phyloP scores from a whole-genome alignment of 2,888 invertebrate genomes.

The Cryptophagus acutangulus region DNA sequence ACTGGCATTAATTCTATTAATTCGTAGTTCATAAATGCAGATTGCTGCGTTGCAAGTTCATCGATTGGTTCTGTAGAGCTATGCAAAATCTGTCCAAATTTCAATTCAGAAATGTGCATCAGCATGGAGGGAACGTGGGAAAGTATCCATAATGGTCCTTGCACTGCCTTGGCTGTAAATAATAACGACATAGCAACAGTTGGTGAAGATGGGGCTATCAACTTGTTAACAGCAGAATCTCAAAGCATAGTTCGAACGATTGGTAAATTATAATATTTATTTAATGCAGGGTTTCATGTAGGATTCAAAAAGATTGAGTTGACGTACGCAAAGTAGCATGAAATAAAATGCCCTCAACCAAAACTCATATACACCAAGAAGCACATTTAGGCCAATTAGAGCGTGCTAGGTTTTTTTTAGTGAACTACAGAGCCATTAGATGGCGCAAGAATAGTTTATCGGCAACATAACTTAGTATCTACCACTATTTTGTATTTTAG shows the following conservation, averaged over 20 bases:
- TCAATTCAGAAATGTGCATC: conserved; percentile 55
- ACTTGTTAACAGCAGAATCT: conserved; percentile 53
- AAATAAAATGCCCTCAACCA: no score
- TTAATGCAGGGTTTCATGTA: no score
- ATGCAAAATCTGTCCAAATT: conserved; percentile 57
- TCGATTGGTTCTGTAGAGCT: conserved; percentile 65
- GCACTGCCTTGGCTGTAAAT: conserved; percentile 70
- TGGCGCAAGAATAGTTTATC: no score
- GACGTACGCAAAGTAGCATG: no score
- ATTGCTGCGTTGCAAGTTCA: conserved; percentile 62
- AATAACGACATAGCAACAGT: conserved; percentile 76
- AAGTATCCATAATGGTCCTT: conserved; percentile 67
- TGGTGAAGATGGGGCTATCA: conserved; percentile 77
- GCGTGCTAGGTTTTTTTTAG: no score
- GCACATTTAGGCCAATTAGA: no score
- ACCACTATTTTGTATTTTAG: no score
- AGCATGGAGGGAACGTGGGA: conserved; percentile 60
- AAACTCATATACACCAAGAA: no score
- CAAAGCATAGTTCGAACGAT: conserved; percentile 50
- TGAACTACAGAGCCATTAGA: no score
- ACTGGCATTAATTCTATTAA: neutral
- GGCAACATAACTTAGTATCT: no score
- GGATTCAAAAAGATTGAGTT: no score
- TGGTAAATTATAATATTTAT: conserved; percentile 43
- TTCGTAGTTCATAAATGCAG: conserved; percentile 61